phyloP scores from a whole-genome alignment of 2,797 vertebrate species.

The Rousettus madagascariensis region DNA sequence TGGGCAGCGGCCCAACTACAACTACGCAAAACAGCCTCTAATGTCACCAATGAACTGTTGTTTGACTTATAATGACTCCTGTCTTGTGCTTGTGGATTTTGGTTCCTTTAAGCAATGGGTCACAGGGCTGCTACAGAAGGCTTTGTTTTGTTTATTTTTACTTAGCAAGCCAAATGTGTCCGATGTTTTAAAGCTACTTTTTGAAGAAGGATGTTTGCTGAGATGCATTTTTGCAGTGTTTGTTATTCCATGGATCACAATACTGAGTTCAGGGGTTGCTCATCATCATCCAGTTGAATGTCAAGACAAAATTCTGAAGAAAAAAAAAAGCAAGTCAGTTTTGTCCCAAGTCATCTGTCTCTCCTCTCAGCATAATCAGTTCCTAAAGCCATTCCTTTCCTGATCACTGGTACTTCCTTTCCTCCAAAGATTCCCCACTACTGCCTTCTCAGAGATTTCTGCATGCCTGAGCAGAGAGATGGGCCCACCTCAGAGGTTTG shows the following conservation, averaged over 20 bases:
- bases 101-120: slow-evolving; percentile 1
- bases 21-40: neutral
- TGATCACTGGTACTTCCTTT: neutral
- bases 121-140: neutral
- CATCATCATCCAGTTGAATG: neutral
- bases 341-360: neutral
- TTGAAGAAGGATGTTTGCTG: neutral
- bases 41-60: neutral
- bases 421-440: neutral
- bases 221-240: neutral
- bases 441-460: neutral
- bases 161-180: neutral
- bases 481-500: neutral
- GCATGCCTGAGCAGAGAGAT: neutral
- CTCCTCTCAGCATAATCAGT: neutral
- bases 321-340: neutral
- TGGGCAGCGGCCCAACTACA: neutral
- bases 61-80: neutral
- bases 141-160: neutral
- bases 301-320: neutral
- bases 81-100: neutral
- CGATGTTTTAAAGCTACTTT: neutral
- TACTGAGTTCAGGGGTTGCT: neutral
- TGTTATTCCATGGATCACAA: neutral
- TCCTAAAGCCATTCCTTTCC: neutral